phyloP scores from a whole-genome alignment of 2,888 invertebrate species.

The Altica lythri region DNA sequence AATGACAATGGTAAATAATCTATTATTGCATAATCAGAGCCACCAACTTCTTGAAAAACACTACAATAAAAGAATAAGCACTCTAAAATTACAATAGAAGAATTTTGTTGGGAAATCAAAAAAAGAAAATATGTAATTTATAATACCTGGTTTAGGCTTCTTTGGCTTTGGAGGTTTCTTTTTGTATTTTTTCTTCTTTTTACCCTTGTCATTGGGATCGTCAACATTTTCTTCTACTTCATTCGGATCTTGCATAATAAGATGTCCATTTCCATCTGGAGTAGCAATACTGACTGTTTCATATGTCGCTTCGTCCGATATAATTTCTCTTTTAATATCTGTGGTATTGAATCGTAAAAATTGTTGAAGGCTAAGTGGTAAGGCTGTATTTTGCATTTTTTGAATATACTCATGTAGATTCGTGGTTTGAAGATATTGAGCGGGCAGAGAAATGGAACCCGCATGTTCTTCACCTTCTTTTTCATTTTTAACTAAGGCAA shows the following conservation, averaged over 20 bases:
- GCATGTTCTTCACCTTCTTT: conserved; percentile 38
- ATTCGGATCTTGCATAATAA: conserved; percentile 53
- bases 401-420: conserved; percentile 61
- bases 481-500: conserved; percentile 60
- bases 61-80: no score
- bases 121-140: neutral
- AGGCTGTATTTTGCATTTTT: conserved; percentile 56
- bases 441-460: conserved; percentile 58
- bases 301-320: conserved; percentile 59
- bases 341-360: conserved; percentile 65
- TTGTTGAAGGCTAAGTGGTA: conserved; percentile 65
- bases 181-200: conserved; percentile 80
- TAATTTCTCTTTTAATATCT: conserved; percentile 61
- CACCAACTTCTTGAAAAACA: no score
- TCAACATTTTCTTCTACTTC: conserved; percentile 53
- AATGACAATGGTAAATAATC: no score
- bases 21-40: no score
- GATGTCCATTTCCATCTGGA: conserved; percentile 48
- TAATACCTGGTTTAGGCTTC: conserved; percentile 70
- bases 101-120: no score
- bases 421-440: conserved; percentile 61
- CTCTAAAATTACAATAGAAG: no score
- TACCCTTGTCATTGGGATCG: conserved; percentile 55
- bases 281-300: conserved; percentile 58
- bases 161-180: conserved; percentile 79